Base-by-base conservation (phyloP, 2,888 invertebrate species). In the Pheosia tremula region DNA sequence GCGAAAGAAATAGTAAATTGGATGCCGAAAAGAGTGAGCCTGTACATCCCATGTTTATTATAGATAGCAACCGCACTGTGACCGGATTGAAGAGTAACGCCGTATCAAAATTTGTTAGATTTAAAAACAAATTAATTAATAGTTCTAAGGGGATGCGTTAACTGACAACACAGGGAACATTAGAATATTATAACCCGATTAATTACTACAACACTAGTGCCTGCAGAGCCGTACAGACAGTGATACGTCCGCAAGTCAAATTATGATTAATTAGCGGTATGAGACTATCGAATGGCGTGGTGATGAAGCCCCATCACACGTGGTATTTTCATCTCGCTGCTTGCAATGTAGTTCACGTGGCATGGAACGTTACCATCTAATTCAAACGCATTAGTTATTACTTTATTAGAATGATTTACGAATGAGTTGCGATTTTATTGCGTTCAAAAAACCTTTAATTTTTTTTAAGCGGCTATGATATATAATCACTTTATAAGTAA, bases 11-110 rank as follows among this genome's bases (percentile, higher is more conserved):
- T 5, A 72, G 57, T 7, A 69, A 71, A 45, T 60, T 70, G 36
- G 65, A 75, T 56, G 57, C 67, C 0, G 59, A 61, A 10, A 82
- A 77, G 50, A 82, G 75, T 47, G 66, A 74, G 36, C 67, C 70
- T 13, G 61, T 72, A 3, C 87, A 89, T 52, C 89, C 89, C 0
- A 69, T 92, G 62, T 59, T 90, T 5, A 78, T 92, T 5, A 71
- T 93, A 8, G 84, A 92, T 62, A 88, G 69, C 67, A 92, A 92
- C 59, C 81, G 93, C 45, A 91, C 89, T 0, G 89, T 91, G 0
- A 91, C 93, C 0, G 86, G 88, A 3, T 56, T 91, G 11, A 89
- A 85, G 64, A 93, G 93, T 67, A 87, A 82, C 62, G 84, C 85
- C 69, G 72, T 93, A 36, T 72, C 82, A 1, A 92, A 89, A 71